These are phyloP conservation scores for Pectinophora gossypiella DNA, from an alignment of 1,140 invertebrate species.

Conservation along the genomic window DNA sequence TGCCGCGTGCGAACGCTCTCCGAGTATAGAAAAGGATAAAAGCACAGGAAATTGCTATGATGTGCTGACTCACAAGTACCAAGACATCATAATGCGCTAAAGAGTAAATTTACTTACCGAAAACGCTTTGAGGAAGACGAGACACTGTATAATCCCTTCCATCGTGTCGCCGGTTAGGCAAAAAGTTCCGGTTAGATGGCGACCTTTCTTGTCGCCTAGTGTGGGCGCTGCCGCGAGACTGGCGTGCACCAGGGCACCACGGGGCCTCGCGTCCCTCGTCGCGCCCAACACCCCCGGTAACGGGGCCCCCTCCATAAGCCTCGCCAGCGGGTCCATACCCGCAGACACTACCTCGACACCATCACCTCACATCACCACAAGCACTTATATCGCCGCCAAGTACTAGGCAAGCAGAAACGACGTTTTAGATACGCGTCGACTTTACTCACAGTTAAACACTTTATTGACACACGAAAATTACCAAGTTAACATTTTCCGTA, in stretches of 20 bases:
- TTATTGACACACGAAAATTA: too few species aligned
- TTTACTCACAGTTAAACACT: too few species aligned
- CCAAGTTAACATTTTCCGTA: too few species aligned
- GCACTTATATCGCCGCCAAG: slow-evolving; percentile 13
- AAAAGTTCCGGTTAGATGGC: slow-evolving; percentile 90
- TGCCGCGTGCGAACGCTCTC: too few species aligned
- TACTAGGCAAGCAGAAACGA: slow-evolving; percentile 9
- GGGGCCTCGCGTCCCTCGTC: slow-evolving; percentile 75
- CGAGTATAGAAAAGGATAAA: too few species aligned
- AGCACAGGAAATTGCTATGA: too few species aligned
- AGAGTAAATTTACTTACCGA: too few species aligned
- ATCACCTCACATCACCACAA: slow-evolving; percentile 13
- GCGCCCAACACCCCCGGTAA: slow-evolving; percentile 80
- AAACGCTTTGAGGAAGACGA: slow-evolving; percentile 93
- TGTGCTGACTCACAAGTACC: too few species aligned
- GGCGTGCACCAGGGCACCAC: slow-evolving; percentile 84
- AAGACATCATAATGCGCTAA: too few species aligned
- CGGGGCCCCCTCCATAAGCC: slow-evolving; percentile 81
- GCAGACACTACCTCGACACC: slow-evolving; percentile 1
- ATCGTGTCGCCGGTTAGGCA: slow-evolving; percentile 92
- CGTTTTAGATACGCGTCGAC: too few species aligned
- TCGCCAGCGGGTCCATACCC: slow-evolving; percentile 85
- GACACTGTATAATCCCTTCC: slow-evolving; percentile 94
- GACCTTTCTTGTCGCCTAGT: slow-evolving; percentile 82
- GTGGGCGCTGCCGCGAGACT: slow-evolving; percentile 82